Evolutionary conservation across 1,140 invertebrate species (phyloP).

Genomic region (Orius insidiosus): DNA sequence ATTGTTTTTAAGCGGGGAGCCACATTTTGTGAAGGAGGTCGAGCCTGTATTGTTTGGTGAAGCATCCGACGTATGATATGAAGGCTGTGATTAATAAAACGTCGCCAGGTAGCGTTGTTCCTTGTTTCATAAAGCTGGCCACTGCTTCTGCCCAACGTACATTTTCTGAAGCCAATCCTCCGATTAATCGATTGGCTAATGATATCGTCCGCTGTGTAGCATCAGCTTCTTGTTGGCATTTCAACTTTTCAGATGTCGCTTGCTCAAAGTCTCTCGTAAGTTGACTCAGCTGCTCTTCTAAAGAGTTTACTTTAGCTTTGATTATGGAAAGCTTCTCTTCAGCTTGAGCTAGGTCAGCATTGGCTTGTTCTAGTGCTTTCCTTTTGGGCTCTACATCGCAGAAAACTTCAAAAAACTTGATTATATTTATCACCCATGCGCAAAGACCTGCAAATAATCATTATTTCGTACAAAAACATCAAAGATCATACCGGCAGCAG

Average conservation of each 20-base stretch:
- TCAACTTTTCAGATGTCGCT: conserved; percentile 74
- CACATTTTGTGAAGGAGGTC: conserved; percentile 80
- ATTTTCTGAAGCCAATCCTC: conserved; percentile 87
- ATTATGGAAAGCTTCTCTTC: conserved; percentile 73
- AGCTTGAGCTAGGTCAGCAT: conserved; percentile 73
- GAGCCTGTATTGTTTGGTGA: conserved; percentile 78
- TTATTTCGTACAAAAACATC: no score
- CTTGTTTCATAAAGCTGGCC: conserved; percentile 66
- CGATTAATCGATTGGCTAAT: conserved; percentile 83
- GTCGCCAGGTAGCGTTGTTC: conserved; percentile 80
- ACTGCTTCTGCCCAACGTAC: conserved; percentile 87
- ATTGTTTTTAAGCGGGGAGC: conserved; percentile 60
- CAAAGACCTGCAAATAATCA: conserved; percentile 79
- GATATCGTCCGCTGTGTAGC: conserved; percentile 77
- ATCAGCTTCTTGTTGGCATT: conserved; percentile 80
- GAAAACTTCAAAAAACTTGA: conserved; percentile 88
- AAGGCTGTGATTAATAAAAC: conserved; percentile 84
- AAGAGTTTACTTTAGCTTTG: conserved; percentile 70
- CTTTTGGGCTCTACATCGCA: conserved; percentile 93
- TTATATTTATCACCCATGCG: conserved; percentile 93
- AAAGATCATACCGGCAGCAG: no score
- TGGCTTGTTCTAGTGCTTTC: conserved; percentile 78
- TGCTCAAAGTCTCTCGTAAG: conserved; percentile 81
- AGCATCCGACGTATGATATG: conserved; percentile 91
- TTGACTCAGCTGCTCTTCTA: conserved; percentile 73